Evolutionary conservation across 2,888 invertebrate species (phyloP).

Genomic region (Oxyteleia sp.): DNA sequence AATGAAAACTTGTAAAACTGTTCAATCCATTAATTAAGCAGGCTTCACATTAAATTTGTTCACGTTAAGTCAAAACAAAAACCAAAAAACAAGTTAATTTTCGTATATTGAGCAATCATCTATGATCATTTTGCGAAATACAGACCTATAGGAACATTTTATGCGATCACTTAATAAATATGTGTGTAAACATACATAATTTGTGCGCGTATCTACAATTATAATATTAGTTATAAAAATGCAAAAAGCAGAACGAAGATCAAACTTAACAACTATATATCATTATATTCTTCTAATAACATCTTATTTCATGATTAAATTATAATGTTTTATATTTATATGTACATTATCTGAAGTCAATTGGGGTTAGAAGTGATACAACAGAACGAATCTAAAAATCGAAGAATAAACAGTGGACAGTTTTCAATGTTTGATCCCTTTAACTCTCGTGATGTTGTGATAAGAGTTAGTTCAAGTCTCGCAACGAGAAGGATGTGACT

Average conservation of each 20-base stretch:
- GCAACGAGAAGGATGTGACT: slow-evolving; percentile 42
- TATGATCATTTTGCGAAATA: slow-evolving; percentile 49
- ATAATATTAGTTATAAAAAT: slow-evolving; percentile 75
- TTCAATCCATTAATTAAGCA: slow-evolving; percentile 61
- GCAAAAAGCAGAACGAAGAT: slow-evolving; percentile 74
- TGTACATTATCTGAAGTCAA: slow-evolving; percentile 8
- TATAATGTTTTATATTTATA: slow-evolving; percentile 30
- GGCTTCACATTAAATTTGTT: slow-evolving; percentile 17
- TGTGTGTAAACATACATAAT: slow-evolving; percentile 24
- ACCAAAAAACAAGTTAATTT: slow-evolving; percentile 38
- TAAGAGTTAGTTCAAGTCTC: slow-evolving; percentile 12
- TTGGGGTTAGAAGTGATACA: slow-evolving; percentile 8
- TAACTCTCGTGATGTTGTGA: slow-evolving; percentile 2
- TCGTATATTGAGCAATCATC: slow-evolving; percentile 58
- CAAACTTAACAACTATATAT: slow-evolving; percentile 52
- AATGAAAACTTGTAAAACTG: slow-evolving; percentile 10
- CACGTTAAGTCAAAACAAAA: slow-evolving; percentile 16
- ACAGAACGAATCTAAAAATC: slow-evolving; percentile 22
- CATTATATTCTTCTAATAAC: slow-evolving; percentile 20
- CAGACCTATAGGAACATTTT: slow-evolving; percentile 61
- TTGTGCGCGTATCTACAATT: slow-evolving; percentile 49
- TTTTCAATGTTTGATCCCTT: slow-evolving; percentile 2
- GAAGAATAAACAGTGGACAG: slow-evolving; percentile 32
- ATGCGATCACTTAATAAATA: slow-evolving; percentile 31
- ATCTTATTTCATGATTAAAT: slow-evolving; percentile 25